Percentiles rank a stretch among this genome's conserved stretches.
phyloP scores from a whole-genome alignment of 2,888 invertebrate species.

The Dasysyrphus tricinctus region DNA sequence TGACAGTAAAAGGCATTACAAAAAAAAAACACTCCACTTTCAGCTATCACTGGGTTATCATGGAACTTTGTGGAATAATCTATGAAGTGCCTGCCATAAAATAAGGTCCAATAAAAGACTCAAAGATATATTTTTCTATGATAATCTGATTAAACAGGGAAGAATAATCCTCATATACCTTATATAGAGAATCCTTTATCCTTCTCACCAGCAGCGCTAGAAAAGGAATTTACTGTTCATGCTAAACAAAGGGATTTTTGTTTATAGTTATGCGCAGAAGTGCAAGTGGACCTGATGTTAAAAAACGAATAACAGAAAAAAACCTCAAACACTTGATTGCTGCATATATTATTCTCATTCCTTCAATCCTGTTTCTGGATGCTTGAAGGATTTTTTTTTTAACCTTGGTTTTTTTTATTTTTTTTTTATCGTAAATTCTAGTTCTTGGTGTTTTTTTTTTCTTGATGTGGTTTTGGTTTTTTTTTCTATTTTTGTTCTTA shows the following conservation, averaged over 20 bases:
- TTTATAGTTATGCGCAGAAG: constrained; percentile 15
- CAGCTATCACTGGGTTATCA: constrained; percentile 16
- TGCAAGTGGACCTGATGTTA: constrained; percentile 45
- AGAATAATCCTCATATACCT: constrained; percentile 17
- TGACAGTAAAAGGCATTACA: constrained; percentile 15
- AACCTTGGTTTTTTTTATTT: constrained; percentile 1
- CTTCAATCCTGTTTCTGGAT: constrained; percentile 35
- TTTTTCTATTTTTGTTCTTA: not conserved
- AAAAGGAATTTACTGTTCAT: constrained; percentile 35
- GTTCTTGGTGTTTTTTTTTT: constrained; percentile 33
- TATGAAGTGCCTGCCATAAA: not conserved
- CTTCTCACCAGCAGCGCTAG: not conserved
- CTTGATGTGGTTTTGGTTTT: not conserved
- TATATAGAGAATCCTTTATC: not conserved
- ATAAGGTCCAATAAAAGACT: constrained; percentile 36
- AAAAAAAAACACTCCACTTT: constrained; percentile 21
- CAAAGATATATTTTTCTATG: constrained; percentile 21
- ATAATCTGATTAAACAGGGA: constrained; percentile 50
- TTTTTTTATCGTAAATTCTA: constrained; percentile 53
- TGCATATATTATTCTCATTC: constrained; percentile 49
- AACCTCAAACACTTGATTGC: constrained; percentile 59
- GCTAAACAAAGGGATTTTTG: constrained; percentile 13
- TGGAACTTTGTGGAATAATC: constrained; percentile 34
- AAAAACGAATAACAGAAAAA: constrained; percentile 1
- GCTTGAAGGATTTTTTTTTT: not conserved